Evolutionary conservation across 2,797 vertebrate genomes (phyloP).

Genomic region (Otolemur crassicaudatus): DNA sequence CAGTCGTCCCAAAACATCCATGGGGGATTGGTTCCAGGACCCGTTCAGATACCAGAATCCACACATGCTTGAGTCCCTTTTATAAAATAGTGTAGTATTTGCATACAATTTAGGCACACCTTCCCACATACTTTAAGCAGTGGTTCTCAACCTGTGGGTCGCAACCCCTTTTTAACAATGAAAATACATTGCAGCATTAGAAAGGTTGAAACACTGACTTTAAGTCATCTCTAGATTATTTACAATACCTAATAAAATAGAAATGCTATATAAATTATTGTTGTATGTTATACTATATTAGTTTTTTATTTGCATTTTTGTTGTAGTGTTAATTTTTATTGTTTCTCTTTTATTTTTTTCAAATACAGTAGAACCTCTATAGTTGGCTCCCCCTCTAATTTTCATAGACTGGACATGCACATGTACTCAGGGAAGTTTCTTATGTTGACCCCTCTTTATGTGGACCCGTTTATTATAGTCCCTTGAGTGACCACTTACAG

Average conservation of each 20-base stretch:
- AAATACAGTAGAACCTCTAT: not conserved
- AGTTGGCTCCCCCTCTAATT: too few species aligned
- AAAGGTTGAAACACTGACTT: too few species aligned
- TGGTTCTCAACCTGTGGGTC: too few species aligned
- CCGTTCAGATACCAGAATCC: not conserved
- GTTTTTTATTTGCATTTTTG: not conserved
- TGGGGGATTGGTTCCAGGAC: not conserved
- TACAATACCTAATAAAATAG: not conserved
- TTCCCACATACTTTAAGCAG: not conserved
- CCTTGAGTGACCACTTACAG: too few species aligned
- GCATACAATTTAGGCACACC: not conserved
- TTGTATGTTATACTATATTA: not conserved
- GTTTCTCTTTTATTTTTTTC: not conserved
- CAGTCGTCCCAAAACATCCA: not conserved
- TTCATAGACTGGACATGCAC: too few species aligned
- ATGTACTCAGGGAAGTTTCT: too few species aligned
- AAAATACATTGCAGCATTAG: too few species aligned
- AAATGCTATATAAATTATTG: not conserved
- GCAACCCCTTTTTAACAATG: too few species aligned
- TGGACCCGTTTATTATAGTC: too few species aligned
- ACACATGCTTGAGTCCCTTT: not conserved
- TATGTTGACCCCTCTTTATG: too few species aligned
- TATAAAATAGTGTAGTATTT: not conserved
- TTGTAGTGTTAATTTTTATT: not conserved
- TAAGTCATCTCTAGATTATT: not conserved